phyloP scores from a whole-genome alignment of 2,797 vertebrate genomes.

The Aplochiton taeniatus region DNA sequence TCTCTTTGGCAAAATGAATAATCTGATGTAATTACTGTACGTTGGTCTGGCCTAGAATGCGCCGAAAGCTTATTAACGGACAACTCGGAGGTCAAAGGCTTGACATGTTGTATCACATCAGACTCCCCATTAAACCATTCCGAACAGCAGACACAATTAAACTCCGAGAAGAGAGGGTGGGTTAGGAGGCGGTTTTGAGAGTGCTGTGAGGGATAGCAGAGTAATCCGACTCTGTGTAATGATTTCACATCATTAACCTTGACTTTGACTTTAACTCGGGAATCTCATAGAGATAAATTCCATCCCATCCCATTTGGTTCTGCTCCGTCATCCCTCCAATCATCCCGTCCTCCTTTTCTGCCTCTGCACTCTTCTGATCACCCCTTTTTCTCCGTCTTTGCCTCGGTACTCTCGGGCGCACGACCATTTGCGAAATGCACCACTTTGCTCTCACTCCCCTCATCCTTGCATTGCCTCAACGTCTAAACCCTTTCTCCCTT shows the following conservation, averaged over 20 bases:
- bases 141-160: constrained; percentile 15
- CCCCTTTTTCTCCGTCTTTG: neutral
- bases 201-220: neutral
- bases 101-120: constrained; percentile 36
- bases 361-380: neutral
- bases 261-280: neutral
- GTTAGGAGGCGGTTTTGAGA: neutral
- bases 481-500: neutral
- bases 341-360: neutral
- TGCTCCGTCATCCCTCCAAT: neutral
- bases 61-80: constrained; percentile 22
- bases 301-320: neutral
- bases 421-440: neutral
- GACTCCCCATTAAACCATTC: constrained; percentile 31
- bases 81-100: constrained; percentile 25
- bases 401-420: neutral
- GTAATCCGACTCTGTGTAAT: neutral
- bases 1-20: neutral
- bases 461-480: neutral
- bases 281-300: constrained; percentile 12
- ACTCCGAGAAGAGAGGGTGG: constrained; percentile 8
- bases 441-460: neutral
- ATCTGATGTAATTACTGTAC: constrained; percentile 1
- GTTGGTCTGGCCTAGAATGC: constrained; percentile 16
- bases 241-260: neutral